Evolutionary conservation across 2,888 invertebrate genomes (phyloP).

Genomic region (Perithous albicinctus): DNA sequence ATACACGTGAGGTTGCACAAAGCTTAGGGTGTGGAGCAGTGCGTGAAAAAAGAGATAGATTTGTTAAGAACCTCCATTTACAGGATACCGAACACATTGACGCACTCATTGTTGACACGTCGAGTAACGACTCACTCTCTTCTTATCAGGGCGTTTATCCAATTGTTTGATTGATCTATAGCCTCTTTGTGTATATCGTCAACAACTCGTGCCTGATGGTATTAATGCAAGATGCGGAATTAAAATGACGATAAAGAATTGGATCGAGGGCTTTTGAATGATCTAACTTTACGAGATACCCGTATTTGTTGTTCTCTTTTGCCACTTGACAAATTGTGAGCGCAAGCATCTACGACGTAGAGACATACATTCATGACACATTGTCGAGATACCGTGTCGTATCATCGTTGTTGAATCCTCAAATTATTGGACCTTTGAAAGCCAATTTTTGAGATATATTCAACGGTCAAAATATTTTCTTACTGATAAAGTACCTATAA

Average conservation of each 20-base stretch:
- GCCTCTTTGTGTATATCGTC: slow-evolving; percentile 17
- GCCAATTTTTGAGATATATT: too few species aligned
- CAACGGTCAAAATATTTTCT: too few species aligned
- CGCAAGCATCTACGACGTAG: slow-evolving; percentile 8
- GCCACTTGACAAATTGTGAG: slow-evolving; percentile 2
- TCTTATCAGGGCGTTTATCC: slow-evolving; percentile 39
- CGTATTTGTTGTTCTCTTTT: slow-evolving; percentile 5
- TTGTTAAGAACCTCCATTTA: slow-evolving; percentile 1
- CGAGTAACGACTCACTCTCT: neutral
- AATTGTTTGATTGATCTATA: slow-evolving; percentile 38
- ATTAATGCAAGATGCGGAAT: slow-evolving; percentile 19
- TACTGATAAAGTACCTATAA: too few species aligned
- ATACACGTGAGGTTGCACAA: neutral
- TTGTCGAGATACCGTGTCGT: neutral
- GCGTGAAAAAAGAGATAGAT: slow-evolving; percentile 25
- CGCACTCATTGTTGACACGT: slow-evolving; percentile 1
- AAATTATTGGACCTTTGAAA: neutral
- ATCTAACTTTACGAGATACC: neutral
- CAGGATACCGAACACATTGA: neutral
- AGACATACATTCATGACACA: neutral
- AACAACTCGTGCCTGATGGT: slow-evolving; percentile 30
- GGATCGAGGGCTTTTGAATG: slow-evolving; percentile 9
- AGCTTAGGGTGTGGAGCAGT: slow-evolving; percentile 23
- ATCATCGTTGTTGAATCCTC: neutral
- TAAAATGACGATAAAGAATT: slow-evolving; percentile 13